phyloP scores from a whole-genome alignment of 92 coral and sea anemone genomes.

The Meandrina meandrites region DNA sequence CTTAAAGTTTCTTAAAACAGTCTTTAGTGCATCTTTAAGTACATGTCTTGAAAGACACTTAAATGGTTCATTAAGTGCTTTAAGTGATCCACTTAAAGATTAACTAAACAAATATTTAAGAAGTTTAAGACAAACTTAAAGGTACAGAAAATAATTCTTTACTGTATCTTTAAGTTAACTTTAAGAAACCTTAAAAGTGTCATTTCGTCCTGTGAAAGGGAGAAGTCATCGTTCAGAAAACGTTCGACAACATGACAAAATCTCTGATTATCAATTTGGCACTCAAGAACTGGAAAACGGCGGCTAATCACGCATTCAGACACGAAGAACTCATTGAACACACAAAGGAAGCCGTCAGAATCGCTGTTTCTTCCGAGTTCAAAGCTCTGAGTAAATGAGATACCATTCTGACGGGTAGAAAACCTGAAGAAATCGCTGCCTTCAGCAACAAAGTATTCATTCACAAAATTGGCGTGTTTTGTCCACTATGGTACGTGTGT shows the following conservation, averaged over 20 bases:
- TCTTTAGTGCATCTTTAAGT: background rate
- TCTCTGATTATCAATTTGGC: no score
- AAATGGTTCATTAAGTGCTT: conserved; percentile 1
- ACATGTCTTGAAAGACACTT: background rate
- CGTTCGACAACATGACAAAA: conserved; percentile 42
- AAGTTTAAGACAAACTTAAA: background rate
- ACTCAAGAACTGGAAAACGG: no score
- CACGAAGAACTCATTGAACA: no score
- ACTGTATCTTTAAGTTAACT: no score
- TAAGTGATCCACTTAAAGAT: background rate
- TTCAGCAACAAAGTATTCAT: conserved; percentile 49
- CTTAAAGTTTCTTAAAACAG: background rate
- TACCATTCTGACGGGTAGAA: no score
- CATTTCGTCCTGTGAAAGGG: conserved; percentile 38
- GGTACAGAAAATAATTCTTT: background rate
- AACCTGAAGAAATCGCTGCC: conserved; percentile 61
- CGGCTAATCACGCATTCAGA: no score
- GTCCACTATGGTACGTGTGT: conserved; percentile 62
- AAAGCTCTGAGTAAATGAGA: no score
- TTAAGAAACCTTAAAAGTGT: background rate
- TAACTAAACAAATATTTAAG: background rate
- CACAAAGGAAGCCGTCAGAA: no score
- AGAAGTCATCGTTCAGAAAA: conserved; percentile 25
- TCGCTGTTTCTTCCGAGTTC: no score
- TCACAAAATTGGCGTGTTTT: conserved; percentile 43